phyloP scores from a whole-genome alignment of 2,888 invertebrate species.

The Coronaproctus castanopsis region DNA sequence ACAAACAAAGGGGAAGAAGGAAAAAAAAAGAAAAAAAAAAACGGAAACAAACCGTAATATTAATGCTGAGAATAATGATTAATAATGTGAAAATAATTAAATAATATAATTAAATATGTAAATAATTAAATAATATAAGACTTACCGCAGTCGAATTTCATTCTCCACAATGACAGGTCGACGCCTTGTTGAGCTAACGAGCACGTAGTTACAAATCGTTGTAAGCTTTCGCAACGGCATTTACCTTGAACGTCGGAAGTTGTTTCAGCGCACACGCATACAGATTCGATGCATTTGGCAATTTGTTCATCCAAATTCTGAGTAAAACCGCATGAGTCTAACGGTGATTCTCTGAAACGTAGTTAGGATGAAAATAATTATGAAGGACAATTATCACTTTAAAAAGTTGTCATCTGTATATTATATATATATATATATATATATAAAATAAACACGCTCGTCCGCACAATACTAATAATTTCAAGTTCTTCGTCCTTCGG shows the following conservation, averaged over 20 bases:
- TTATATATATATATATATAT: too few relatives aligned
- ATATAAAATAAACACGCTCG: too few relatives aligned
- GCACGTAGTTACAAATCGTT: constrained; percentile 52
- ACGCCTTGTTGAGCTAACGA: constrained; percentile 38
- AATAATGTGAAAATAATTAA: too few relatives aligned
- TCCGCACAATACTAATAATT: too few relatives aligned
- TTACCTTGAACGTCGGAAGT: constrained; percentile 24
- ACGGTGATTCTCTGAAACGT: constrained; percentile 34
- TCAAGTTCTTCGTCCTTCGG: too few relatives aligned
- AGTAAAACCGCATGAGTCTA: constrained; percentile 40
- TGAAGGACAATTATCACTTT: too few relatives aligned
- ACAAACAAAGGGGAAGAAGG: too few relatives aligned
- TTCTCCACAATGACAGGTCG: constrained; percentile 49
- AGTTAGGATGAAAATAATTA: constrained; percentile 1
- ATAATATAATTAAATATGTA: too few relatives aligned
- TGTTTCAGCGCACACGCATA: constrained; percentile 46
- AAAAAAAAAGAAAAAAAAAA: too few relatives aligned
- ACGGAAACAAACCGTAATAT: too few relatives aligned
- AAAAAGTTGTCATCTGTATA: too few relatives aligned
- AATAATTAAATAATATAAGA: constrained; percentile 17
- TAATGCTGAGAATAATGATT: too few relatives aligned
- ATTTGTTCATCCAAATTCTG: constrained; percentile 47
- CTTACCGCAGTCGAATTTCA: constrained; percentile 47
- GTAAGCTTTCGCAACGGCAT: constrained; percentile 49
- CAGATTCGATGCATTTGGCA: constrained; percentile 49